Evolutionary conservation across 2,113 vertebrate genomes (phyloP).

Genomic region (Halichoerus grypus): DNA sequence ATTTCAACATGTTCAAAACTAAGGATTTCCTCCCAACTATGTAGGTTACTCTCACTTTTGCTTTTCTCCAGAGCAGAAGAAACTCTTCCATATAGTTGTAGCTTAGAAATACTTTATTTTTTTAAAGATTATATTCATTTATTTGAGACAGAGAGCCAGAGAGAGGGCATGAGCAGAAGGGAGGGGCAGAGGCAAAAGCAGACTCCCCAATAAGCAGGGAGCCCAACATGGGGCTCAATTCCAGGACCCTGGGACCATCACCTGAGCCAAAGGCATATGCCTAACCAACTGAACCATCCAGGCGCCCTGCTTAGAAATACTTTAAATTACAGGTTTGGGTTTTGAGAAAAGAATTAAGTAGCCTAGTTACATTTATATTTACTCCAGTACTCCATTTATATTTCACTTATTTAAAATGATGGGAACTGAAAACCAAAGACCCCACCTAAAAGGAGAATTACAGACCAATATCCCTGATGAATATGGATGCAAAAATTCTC

Average conservation of each 20-base stretch:
- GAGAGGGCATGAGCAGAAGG: background rate
- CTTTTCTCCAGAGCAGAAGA: slow-evolving; percentile 35
- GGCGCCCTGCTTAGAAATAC: background rate
- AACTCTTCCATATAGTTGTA: background rate
- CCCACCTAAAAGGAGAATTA: background rate
- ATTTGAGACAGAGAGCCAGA: background rate
- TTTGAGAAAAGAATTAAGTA: slow-evolving; percentile 35
- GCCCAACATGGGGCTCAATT: background rate
- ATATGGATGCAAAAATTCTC: too few relatives aligned
- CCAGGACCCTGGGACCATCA: too few relatives aligned
- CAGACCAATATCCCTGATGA: background rate
- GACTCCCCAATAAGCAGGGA: background rate
- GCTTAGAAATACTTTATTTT: background rate
- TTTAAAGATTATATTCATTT: background rate
- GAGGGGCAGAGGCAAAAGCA: background rate
- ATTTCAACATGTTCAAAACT: slow-evolving; percentile 16
- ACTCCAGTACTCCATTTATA: slow-evolving; percentile 37
- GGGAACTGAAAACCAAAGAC: background rate
- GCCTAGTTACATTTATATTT: slow-evolving; percentile 32
- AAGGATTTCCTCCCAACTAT: background rate
- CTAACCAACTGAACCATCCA: too few relatives aligned
- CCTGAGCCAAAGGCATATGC: too few relatives aligned
- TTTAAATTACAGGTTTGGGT: slow-evolving; percentile 40
- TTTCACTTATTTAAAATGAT: slow-evolving; percentile 49
- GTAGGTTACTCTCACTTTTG: background rate